Evolutionary conservation across 2,888 invertebrate species (phyloP), one percentile per base, ranked within the genome.

Genomic region (Lutraria lutraria): DNA sequence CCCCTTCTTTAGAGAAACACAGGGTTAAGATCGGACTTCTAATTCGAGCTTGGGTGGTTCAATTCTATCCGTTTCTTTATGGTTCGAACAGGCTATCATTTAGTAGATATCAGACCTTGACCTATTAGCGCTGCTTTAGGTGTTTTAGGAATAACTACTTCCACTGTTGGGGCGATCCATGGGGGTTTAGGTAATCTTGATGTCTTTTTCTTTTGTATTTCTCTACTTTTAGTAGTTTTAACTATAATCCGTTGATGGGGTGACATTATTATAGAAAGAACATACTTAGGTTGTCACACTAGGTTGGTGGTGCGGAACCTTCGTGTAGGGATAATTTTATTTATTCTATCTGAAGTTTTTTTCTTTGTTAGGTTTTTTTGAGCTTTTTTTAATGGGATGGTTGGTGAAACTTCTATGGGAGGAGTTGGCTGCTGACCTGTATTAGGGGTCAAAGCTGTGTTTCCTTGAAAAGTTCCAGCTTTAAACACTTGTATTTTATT

Each of bases 401-500:
- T 97, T 92, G 96, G 97, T 19, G 96, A 97, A 56, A 96, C 97
- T 94, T 97, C 98, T 97, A 95, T 98, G 95, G 53, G 63, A 10
- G 10, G 68, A 25, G 56, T 83, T 6, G 79, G 79, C 10, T 31
- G 31, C 0, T 98, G 98, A 97, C 98, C 98, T 0, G 98, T 98
- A 0, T 95, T 96, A 94, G 97, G 97, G 92, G 97, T 98, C 97
- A 94, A 91, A 0, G 95, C 97, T 0, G 97, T 98, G 97, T 98
- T 98, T 54, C 98, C 98, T 0, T 97, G 98, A 90, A 97, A 97
- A 97, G 97, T 98, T 94, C 98, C 98, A 0, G 89, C 98, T 94
- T 95, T 98, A 96, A 98, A 98, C 97, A 98, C 98, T 16, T 97
- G 98, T 96, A 97, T 98, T 97, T 96, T 98, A 96, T 96, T 98